Conservation (phyloP, 2,797 vertebrate genomes). For the Menidia menidia region DNA sequence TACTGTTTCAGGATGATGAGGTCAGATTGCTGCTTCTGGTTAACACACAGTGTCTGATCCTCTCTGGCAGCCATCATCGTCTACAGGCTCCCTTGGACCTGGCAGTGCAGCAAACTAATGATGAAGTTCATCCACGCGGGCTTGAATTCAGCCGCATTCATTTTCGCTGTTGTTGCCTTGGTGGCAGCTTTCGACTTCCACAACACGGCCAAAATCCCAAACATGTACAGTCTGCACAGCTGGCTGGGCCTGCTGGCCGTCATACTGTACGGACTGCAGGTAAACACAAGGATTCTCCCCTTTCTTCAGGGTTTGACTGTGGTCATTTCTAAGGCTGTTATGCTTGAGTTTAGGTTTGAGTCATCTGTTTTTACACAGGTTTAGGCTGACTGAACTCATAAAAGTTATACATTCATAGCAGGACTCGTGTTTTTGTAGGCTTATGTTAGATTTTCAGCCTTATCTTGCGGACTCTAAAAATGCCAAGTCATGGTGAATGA, state of each 20-base stretch:
- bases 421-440: background rate
- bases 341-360: background rate
- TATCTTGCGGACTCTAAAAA: slow-evolving; percentile 16
- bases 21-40: background rate
- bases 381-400: no score
- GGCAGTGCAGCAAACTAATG: slow-evolving; percentile 91
- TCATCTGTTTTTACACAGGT: no score
- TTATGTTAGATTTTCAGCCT: background rate
- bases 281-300: slow-evolving; percentile 63
- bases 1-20: slow-evolving; percentile 1
- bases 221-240: slow-evolving; percentile 99
- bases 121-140: slow-evolving; percentile 95
- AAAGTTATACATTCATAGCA: no score
- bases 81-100: slow-evolving; percentile 96
- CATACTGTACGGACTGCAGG: slow-evolving; percentile 89
- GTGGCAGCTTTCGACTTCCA: slow-evolving; percentile 94
- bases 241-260: slow-evolving; percentile 91
- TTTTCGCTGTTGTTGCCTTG: slow-evolving; percentile 85
- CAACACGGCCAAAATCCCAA: slow-evolving; percentile 85
- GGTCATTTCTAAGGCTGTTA: background rate
- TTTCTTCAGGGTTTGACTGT: background rate
- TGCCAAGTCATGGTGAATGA: slow-evolving; percentile 10
- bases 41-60: slow-evolving; percentile 7
- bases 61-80: slow-evolving; percentile 89
- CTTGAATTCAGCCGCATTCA: slow-evolving; percentile 83